Conservation (phyloP, 2,113 vertebrate genomes). For the Semicossyphus pulcher region DNA sequence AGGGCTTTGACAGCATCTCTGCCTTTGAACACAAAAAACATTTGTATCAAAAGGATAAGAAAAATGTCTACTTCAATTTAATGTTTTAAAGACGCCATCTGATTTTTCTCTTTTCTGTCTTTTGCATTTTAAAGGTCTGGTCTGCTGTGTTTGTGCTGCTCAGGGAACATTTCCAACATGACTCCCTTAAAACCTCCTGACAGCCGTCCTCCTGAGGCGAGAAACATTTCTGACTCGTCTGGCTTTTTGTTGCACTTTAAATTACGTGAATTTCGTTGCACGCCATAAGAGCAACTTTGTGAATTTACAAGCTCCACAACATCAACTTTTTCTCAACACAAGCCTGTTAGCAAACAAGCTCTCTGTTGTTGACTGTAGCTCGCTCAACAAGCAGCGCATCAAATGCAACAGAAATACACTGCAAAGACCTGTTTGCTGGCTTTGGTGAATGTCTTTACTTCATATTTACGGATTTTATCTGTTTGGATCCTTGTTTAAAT, state of each 20-base stretch:
- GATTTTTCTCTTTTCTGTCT: conserved; percentile 48
- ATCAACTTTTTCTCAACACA: conserved; percentile 17
- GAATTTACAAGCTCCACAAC: conserved; percentile 23
- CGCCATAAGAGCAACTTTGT: conserved; percentile 29
- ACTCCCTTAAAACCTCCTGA: not conserved
- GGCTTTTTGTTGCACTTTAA: conserved; percentile 13
- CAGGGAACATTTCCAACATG: conserved; percentile 29
- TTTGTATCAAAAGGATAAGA: conserved; percentile 35
- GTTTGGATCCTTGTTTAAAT: conserved; percentile 16
- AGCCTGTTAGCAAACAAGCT: conserved; percentile 23
- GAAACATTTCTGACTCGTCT: conserved; percentile 12
- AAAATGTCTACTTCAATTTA: conserved; percentile 29
- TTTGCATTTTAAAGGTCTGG: conserved; percentile 27
- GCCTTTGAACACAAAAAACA: conserved; percentile 58
- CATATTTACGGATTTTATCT: conserved; percentile 35
- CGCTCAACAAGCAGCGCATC: conserved; percentile 32
- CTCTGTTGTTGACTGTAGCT: conserved; percentile 43
- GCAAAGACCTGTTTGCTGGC: conserved; percentile 32
- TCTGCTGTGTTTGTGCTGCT: conserved; percentile 30
- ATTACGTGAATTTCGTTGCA: conserved; percentile 20
- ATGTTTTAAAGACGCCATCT: conserved; percentile 33
- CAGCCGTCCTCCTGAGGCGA: conserved; percentile 26
- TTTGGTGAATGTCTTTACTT: conserved; percentile 20
- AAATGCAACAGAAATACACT: conserved; percentile 30
- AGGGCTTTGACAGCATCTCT: conserved; percentile 29